These are phyloP conservation scores for Sakesphorus luctuosus DNA, from an alignment of 2,113 vertebrate species.

Conservation along the genomic window DNA sequence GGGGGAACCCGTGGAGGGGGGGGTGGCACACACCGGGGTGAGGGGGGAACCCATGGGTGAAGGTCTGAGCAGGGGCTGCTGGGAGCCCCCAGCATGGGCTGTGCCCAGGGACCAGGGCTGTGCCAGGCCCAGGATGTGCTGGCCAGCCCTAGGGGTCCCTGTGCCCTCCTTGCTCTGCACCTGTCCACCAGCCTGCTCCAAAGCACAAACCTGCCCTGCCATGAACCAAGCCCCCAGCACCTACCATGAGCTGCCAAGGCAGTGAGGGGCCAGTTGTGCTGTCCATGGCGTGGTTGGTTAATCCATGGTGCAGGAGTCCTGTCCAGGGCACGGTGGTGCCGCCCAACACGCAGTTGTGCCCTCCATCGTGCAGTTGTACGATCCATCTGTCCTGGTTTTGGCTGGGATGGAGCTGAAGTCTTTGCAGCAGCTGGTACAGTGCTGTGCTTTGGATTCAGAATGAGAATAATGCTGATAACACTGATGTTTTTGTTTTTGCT, in stretches of 20 bases:
- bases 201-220: not conserved
- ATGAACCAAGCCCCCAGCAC: not conserved
- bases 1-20: not conserved
- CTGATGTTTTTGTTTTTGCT: not conserved
- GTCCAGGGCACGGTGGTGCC: not conserved
- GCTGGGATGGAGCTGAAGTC: not conserved
- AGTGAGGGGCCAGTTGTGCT: not conserved
- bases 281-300: not conserved
- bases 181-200: not conserved
- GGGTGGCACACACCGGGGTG: not conserved
- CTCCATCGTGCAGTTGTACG: not conserved
- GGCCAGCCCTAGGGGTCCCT: fast-evolving
- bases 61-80: not conserved
- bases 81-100: not conserved
- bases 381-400: not conserved
- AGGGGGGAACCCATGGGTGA: not conserved
- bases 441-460: not conserved
- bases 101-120: not conserved
- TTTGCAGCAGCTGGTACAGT: not conserved
- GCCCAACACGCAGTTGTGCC: not conserved
- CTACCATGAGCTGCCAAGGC: not conserved
- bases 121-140: not conserved
- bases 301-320: not conserved
- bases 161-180: not conserved
- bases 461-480: not conserved